These are phyloP conservation scores for Melikaiella ostensackeni DNA, from an alignment of 2,888 invertebrate genomes.

Conservation along the genomic window DNA sequence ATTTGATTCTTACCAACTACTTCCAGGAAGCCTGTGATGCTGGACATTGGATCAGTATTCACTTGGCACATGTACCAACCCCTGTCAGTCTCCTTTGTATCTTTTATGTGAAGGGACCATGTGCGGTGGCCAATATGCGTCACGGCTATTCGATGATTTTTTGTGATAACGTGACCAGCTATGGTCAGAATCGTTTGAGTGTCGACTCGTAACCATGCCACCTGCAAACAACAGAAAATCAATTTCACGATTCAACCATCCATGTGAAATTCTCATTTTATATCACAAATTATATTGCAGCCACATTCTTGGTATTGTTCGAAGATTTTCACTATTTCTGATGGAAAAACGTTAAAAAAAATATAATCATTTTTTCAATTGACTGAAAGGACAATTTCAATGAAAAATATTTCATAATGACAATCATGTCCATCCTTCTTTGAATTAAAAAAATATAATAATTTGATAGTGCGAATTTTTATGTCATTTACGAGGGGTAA, in stretches of 20 bases:
- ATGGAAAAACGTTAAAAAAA: too few relatives aligned
- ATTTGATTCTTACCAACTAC: constrained; percentile 76
- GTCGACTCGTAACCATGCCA: constrained; percentile 79
- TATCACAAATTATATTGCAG: not conserved
- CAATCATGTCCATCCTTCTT: too few relatives aligned
- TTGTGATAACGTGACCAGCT: constrained; percentile 78
- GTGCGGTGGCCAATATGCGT: constrained; percentile 77
- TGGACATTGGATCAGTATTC: constrained; percentile 79
- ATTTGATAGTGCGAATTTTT: too few relatives aligned
- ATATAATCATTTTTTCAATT: too few relatives aligned
- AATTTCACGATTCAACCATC: constrained; percentile 8
- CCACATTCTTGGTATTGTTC: not conserved
- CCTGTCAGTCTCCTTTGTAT: constrained; percentile 77
- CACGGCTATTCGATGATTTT: constrained; percentile 78
- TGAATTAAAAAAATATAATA: too few relatives aligned
- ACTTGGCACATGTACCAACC: constrained; percentile 77
- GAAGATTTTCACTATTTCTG: too few relatives aligned
- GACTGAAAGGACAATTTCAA: too few relatives aligned
- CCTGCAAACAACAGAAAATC: constrained; percentile 67
- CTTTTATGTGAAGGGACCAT: constrained; percentile 78
- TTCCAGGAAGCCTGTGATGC: constrained; percentile 78
- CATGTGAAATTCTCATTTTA: not conserved
- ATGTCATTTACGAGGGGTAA: too few relatives aligned
- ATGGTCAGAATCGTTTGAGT: constrained; percentile 79
- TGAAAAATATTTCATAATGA: too few relatives aligned